These are phyloP conservation scores for Diplogasteroides magnus DNA, from an alignment of 1,140 invertebrate species.

Conservation along the genomic window DNA sequence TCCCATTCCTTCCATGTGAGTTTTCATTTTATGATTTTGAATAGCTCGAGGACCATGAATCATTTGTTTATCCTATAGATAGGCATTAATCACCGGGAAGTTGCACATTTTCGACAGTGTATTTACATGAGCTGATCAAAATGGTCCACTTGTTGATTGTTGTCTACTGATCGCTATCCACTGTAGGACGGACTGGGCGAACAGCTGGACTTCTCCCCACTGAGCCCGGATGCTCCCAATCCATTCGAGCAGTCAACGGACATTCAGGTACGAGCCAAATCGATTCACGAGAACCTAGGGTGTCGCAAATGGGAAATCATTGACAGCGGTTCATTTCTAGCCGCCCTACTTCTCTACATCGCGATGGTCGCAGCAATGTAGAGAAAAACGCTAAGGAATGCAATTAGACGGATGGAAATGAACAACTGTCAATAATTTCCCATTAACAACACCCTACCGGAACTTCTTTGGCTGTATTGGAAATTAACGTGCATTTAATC, in stretches of 20 bases:
- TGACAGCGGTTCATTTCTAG: no score
- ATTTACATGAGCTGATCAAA: conserved; percentile 1
- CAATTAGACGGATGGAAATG: no score
- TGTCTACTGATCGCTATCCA: not conserved
- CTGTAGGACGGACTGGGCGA: conserved; percentile 10
- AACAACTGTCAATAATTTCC: no score
- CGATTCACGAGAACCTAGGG: conserved; percentile 6
- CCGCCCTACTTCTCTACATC: no score
- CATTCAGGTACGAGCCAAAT: conserved; percentile 1
- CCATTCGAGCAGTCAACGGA: conserved; percentile 16
- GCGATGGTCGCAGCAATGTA: no score
- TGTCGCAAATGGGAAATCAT: no score
- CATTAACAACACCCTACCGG: not conserved
- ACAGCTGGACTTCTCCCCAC: conserved; percentile 16
- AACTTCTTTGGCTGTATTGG: not conserved
- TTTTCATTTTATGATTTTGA: not conserved
- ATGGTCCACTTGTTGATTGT: not conserved
- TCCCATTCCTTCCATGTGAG: no score
- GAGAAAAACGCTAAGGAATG: no score
- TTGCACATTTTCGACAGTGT: not conserved
- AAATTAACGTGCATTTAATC: conserved; percentile 9
- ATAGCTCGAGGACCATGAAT: conserved; percentile 5
- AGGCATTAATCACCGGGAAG: not conserved
- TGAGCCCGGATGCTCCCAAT: conserved; percentile 13
- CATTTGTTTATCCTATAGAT: not conserved